A percentile compares a stretch with the other conserved stretches of the same genome.
Conservation (phyloP, 2,888 invertebrate species). For the Drosophila neoperkinsi region DNA sequence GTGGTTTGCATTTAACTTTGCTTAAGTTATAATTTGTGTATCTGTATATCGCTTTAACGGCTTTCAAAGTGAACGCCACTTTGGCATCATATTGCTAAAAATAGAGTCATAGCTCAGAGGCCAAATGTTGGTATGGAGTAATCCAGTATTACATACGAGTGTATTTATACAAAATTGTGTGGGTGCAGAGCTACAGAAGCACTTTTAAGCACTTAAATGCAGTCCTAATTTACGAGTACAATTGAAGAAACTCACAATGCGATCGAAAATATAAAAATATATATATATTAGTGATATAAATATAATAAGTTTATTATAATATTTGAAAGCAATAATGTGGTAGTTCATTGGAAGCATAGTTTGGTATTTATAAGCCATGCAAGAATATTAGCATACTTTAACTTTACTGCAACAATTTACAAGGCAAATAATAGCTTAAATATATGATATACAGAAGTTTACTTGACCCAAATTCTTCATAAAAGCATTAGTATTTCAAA, state of each 20-base stretch:
- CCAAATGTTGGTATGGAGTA: slow-evolving; percentile 22
- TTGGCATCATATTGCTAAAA: slow-evolving; percentile 76
- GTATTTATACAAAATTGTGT: slow-evolving; percentile 9
- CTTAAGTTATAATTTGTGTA: slow-evolving; percentile 75
- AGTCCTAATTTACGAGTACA: slow-evolving; percentile 2
- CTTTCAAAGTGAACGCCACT: slow-evolving; percentile 66
- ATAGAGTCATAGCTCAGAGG: slow-evolving; percentile 71
- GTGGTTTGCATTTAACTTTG: slow-evolving; percentile 65
- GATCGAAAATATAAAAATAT: background rate
- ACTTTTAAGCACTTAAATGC: slow-evolving; percentile 16
- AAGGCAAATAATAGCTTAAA: background rate
- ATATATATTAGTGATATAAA: background rate
- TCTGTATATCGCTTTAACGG: slow-evolving; percentile 67
- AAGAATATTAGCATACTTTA: accelerated
- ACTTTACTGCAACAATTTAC: background rate
- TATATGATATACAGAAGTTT: background rate
- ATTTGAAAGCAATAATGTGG: background rate
- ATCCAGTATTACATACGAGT: slow-evolving; percentile 18
- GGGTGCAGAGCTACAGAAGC: slow-evolving; percentile 27
- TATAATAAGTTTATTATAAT: background rate
- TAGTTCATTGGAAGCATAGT: background rate
- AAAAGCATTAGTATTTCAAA: background rate
- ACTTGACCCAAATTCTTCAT: background rate
- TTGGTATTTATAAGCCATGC: background rate
- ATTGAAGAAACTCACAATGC: too few species aligned